These are phyloP conservation scores for Rhabdomys pumilio DNA, from an alignment of 2,797 vertebrate genomes.

Conservation along the genomic window DNA sequence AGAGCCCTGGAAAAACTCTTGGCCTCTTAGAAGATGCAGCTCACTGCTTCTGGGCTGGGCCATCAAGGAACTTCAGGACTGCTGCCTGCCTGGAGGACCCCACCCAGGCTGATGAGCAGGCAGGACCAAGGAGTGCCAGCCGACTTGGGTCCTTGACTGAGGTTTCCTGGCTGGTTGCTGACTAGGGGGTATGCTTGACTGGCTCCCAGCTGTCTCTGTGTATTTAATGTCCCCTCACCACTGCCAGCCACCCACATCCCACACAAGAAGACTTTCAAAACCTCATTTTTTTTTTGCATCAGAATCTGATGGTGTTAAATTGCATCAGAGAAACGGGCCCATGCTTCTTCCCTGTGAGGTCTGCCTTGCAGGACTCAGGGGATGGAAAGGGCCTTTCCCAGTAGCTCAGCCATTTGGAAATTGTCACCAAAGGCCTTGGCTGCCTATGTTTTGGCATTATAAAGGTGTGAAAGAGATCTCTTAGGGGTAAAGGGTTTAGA, in stretches of 20 bases:
- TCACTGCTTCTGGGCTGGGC: conserved; percentile 18
- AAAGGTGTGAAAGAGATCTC: background rate
- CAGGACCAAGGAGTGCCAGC: conserved; percentile 14
- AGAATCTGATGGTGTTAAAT: background rate
- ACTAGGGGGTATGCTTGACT: conserved; percentile 55
- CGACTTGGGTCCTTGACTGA: background rate
- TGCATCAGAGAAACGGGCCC: background rate
- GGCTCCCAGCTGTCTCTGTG: conserved; percentile 35
- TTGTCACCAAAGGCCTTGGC: background rate
- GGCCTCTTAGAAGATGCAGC: background rate
- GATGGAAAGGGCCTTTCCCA: background rate
- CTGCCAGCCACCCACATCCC: background rate
- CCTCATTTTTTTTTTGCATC: background rate
- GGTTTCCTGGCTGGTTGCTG: conserved; percentile 56
- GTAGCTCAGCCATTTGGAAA: background rate
- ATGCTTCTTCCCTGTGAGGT: background rate
- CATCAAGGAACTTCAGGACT: background rate
- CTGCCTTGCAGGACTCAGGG: background rate
- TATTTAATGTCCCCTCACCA: background rate
- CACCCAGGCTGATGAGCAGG: background rate
- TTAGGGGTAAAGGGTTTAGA: background rate
- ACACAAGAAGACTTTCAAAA: background rate
- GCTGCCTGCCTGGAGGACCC: background rate
- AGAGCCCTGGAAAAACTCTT: conserved; percentile 9
- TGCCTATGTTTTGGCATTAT: background rate